A percentile compares a stretch with the other conserved stretches of the same genome.
Conservation (phyloP, 1,140 invertebrate species). For the Lineus longissimus region DNA sequence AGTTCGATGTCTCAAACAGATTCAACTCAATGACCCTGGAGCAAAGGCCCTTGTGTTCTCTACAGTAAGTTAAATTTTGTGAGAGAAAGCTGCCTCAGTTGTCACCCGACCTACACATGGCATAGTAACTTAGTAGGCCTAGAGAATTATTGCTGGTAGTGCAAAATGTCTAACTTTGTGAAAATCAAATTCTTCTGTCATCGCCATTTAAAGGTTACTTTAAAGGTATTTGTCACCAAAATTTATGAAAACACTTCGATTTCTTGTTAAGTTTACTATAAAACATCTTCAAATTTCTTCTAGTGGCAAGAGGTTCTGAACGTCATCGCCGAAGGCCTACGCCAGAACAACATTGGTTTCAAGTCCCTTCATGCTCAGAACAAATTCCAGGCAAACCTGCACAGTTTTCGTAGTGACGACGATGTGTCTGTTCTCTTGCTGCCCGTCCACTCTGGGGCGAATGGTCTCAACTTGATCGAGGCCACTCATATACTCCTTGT, state of each 20-base stretch:
- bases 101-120: no score
- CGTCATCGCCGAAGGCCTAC: slow-evolving; percentile 61
- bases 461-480: slow-evolving; percentile 76
- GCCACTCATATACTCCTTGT: slow-evolving; percentile 74
- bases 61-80: slow-evolving; percentile 53
- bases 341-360: slow-evolving; percentile 61
- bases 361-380: slow-evolving; percentile 40
- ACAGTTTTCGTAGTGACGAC: slow-evolving; percentile 43
- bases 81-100: no score
- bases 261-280: no score
- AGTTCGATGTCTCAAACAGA: slow-evolving; percentile 60
- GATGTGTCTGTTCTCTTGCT: slow-evolving; percentile 64
- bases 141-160: no score
- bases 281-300: slow-evolving; percentile 21
- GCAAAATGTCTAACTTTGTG: no score
- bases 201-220: no score
- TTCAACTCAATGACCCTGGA: slow-evolving; percentile 58
- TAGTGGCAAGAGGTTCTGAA: slow-evolving; percentile 65
- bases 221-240: no score
- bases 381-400: slow-evolving; percentile 56
- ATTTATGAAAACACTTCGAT: no score
- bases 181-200: no score
- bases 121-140: no score
- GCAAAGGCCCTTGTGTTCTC: slow-evolving; percentile 74
- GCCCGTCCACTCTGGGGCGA: slow-evolving; percentile 66